Percentiles rank a stretch among this genome's conserved stretches.
phyloP scores from a whole-genome alignment of 2,888 invertebrate species.

The Stenolophus ochropezus region DNA sequence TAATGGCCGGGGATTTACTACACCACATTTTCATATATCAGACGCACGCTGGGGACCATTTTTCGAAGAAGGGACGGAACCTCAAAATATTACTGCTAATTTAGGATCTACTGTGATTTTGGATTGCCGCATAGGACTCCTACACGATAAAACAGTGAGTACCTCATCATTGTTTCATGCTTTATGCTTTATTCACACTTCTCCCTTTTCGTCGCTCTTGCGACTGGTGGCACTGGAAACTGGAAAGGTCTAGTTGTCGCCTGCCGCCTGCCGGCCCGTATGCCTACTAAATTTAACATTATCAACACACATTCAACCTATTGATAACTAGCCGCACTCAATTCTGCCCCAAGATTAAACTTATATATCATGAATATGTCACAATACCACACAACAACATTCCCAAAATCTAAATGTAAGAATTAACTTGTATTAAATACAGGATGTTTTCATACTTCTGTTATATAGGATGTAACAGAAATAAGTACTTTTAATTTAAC shows the following conservation, averaged over 20 bases:
- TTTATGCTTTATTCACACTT: not conserved
- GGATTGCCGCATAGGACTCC: constrained; percentile 78
- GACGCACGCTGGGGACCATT: constrained; percentile 78
- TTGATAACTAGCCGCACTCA: no score
- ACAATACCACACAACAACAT: no score
- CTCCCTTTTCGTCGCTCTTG: not conserved
- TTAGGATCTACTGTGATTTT: constrained; percentile 77
- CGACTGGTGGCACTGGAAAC: not conserved
- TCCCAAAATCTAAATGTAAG: no score
- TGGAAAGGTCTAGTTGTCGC: not conserved
- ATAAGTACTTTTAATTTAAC: no score
- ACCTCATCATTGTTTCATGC: not conserved
- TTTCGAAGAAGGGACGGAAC: constrained; percentile 77
- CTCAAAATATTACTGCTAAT: constrained; percentile 76
- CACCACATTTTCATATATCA: constrained; percentile 72
- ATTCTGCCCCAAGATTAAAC: no score
- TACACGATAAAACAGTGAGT: constrained; percentile 78
- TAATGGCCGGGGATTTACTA: constrained; percentile 67
- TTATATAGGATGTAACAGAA: no score
- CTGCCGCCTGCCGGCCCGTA: no score
- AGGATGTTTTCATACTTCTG: no score
- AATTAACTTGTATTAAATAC: no score
- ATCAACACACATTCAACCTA: no score
- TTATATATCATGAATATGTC: no score
- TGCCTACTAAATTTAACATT: no score